phyloP scores from a whole-genome alignment of 2,888 invertebrate genomes.

The Agrochola macilenta region DNA sequence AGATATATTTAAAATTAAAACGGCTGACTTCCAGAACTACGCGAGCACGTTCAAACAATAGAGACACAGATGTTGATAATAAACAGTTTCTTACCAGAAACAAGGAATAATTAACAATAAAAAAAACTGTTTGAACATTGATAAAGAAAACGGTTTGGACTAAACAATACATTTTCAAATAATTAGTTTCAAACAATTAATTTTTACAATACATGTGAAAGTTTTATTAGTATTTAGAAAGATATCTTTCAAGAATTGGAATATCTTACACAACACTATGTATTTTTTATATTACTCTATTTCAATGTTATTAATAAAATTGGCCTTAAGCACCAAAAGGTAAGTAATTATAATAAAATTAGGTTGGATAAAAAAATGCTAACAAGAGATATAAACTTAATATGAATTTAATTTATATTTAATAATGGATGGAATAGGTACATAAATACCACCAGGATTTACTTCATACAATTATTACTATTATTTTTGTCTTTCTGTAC shows the following conservation, averaged over 20 bases:
- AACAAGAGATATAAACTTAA: conserved; percentile 21
- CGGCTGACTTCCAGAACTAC: conserved; percentile 4
- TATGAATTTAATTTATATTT: conserved; percentile 44
- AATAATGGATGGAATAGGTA: conserved; percentile 70
- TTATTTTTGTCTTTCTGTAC: conserved; percentile 74
- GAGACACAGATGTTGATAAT: background rate
- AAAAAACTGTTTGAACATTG: too few relatives aligned
- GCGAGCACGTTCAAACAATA: conserved; percentile 11
- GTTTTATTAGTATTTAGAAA: background rate
- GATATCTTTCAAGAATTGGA: background rate
- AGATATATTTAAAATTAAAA: conserved; percentile 9
- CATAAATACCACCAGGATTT: conserved; percentile 55
- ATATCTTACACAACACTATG: background rate
- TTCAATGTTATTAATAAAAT: conserved; percentile 11
- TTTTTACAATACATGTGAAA: background rate
- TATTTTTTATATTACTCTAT: conserved; percentile 9
- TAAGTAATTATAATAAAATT: conserved; percentile 7
- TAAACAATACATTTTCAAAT: background rate
- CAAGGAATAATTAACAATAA: too few relatives aligned
- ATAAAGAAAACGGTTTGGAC: background rate
- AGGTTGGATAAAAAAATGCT: conserved; percentile 10
- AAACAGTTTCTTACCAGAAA: background rate
- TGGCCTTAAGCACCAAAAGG: background rate
- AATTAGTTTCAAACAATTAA: background rate
- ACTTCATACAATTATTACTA: conserved; percentile 58